Percentiles rank a stretch among this genome's conserved stretches.
Evolutionary conservation across 2,888 invertebrate genomes (phyloP).

Genomic region (Fissipunctia ypsillon): DNA sequence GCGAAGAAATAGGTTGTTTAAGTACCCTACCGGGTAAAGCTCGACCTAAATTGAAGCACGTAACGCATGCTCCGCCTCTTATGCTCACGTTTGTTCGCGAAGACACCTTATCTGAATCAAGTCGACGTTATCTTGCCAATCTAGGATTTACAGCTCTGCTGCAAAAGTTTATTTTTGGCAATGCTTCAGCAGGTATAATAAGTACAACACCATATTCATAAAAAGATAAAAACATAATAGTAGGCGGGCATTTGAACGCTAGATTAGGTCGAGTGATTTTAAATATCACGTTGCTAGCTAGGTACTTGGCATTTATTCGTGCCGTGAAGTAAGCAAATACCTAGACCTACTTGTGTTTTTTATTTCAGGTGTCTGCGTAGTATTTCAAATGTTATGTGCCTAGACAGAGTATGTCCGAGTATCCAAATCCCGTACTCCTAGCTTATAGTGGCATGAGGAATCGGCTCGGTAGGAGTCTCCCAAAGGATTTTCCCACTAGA

Average conservation of each 20-base stretch:
- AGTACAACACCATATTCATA: slow-evolving; percentile 16
- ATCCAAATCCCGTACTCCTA: background rate
- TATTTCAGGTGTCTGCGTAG: slow-evolving; percentile 24
- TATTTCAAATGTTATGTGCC: slow-evolving; percentile 3
- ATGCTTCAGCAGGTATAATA: slow-evolving; percentile 16
- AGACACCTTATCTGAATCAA: slow-evolving; percentile 24
- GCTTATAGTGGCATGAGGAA: background rate
- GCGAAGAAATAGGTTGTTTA: background rate
- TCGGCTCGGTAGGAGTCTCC: background rate
- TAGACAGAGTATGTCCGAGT: background rate
- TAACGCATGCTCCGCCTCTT: slow-evolving; percentile 1
- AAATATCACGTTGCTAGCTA: slow-evolving; percentile 55
- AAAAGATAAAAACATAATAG: slow-evolving; percentile 44
- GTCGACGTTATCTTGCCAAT: slow-evolving; percentile 36
- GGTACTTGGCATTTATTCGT: slow-evolving; percentile 59
- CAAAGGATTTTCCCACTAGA: background rate
- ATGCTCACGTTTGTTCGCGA: slow-evolving; percentile 11
- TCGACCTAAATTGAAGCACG: slow-evolving; percentile 16
- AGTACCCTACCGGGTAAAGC: background rate
- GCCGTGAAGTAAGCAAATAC: slow-evolving; percentile 39
- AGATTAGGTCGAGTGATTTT: slow-evolving; percentile 64
- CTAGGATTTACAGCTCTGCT: slow-evolving; percentile 30
- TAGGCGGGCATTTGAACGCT: slow-evolving; percentile 56
- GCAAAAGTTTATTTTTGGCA: slow-evolving; percentile 35
- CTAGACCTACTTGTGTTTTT: slow-evolving; percentile 33